Base-by-base conservation (phyloP, 2,113 vertebrate species). In the Piprites chloris region DNA sequence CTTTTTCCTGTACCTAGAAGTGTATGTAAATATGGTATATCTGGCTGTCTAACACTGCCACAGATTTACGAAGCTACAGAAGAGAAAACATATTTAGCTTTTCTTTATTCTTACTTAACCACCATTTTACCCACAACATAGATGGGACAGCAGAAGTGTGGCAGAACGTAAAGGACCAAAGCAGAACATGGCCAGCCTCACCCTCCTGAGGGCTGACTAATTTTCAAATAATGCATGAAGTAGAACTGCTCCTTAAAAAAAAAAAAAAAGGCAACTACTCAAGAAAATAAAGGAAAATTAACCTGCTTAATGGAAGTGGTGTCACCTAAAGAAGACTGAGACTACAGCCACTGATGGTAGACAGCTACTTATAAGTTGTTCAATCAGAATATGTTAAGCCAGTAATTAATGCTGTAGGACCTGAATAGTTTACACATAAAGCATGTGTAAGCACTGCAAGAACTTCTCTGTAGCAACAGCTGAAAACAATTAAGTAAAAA, bases 201-300 rank as follows among this genome's bases (percentile, higher is more conserved):
- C 26, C 5, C 19, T 56, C 17, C 27, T 46, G 5, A 19, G 7
- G 17, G 18, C 9, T 44, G 44, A 61, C 23, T 79, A 6, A 28
- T 72, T 76, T 80, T 55, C 14, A 76, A 87, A 72, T 13, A 53
- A 21, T 32, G 6, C 20, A 75, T 15, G 19, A 13, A 47, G 22
- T 37, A 74, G 6, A 61, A 52, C 18, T 30, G 33, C 18, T 61
- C 53, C n/a, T n/a, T 50, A n/a, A 58, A 68, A 84, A 85, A 85
- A n/a, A 2, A 2, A 30, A 55, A 55, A 77, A 37, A 1, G n/a
- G n/a, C n/a, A n/a, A 1, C 6, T 11, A 27, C 9, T 6, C 14
- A 79, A 71, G 33, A 67, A 71, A 79, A 24, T 11, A 56, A 65
- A 46, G 30, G 12, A 67, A 37, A 71, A 85, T 47, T 66, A 61